phyloP scores from a whole-genome alignment of 1,140 invertebrate species.

The Tetragonula clypearis region DNA sequence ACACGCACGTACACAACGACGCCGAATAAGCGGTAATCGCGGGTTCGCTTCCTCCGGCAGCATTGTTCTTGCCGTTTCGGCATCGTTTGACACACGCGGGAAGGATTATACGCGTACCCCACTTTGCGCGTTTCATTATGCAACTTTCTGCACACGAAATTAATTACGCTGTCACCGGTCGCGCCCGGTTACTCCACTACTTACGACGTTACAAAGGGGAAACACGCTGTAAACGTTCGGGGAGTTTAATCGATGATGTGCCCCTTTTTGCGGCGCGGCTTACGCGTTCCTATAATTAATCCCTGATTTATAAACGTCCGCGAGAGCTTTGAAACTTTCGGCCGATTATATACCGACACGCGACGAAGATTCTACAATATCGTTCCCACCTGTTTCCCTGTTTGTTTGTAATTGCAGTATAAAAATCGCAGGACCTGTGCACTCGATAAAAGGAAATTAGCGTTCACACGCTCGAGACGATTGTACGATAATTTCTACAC shows the following conservation, averaged over 20 bases:
- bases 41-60: slow-evolving; percentile 36
- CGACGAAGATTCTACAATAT: background rate
- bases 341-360: background rate
- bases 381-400: too few species aligned
- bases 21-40: slow-evolving; percentile 33
- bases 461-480: too few species aligned
- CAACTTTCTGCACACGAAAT: slow-evolving; percentile 45
- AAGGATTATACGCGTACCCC: slow-evolving; percentile 46
- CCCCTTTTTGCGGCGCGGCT: background rate
- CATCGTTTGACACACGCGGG: slow-evolving; percentile 62
- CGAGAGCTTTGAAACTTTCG: background rate
- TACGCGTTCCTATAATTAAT: slow-evolving; percentile 6
- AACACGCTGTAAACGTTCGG: slow-evolving; percentile 26
- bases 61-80: slow-evolving; percentile 64
- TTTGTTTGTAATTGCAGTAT: too few species aligned
- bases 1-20: slow-evolving; percentile 6
- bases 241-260: slow-evolving; percentile 44
- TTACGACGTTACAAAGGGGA: slow-evolving; percentile 42
- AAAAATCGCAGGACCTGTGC: too few species aligned
- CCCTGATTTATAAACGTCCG: background rate
- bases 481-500: too few species aligned
- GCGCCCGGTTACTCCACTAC: slow-evolving; percentile 34
- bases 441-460: too few species aligned
- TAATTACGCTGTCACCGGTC: slow-evolving; percentile 46
- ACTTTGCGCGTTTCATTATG: slow-evolving; percentile 45